Conservation (phyloP, 2,888 invertebrate genomes). For the Pediacus dermestoides region DNA sequence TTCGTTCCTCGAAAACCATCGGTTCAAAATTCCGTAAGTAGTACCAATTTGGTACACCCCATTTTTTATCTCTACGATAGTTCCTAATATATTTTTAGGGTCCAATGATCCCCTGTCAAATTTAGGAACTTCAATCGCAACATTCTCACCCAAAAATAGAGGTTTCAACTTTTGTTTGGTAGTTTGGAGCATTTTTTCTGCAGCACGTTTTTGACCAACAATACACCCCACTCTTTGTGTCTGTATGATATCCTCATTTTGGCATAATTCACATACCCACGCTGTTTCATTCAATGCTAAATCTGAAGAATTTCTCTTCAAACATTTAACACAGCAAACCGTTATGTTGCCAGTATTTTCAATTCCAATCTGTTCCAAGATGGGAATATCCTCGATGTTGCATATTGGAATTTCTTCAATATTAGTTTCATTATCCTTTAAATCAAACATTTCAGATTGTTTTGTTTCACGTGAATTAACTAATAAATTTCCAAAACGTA, state of each 20-base stretch:
- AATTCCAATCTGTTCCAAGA: constrained; percentile 1
- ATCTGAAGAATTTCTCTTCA: background rate
- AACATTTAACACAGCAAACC: constrained; percentile 1
- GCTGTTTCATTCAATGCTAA: constrained; percentile 1
- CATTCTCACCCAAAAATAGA: constrained; percentile 12
- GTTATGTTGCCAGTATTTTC: background rate
- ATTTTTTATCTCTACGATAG: constrained; percentile 13
- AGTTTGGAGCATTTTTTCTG: constrained; percentile 16
- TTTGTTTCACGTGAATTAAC: too few relatives aligned
- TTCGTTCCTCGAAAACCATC: constrained; percentile 16
- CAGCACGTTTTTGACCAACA: constrained; percentile 15
- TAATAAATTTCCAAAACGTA: too few relatives aligned
- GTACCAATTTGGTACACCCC: constrained; percentile 17
- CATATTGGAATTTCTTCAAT: background rate
- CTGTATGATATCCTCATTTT: background rate
- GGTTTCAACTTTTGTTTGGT: constrained; percentile 15
- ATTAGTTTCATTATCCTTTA: too few relatives aligned
- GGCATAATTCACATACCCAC: constrained; percentile 2
- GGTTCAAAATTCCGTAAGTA: constrained; percentile 11
- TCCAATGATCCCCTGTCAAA: constrained; percentile 13
- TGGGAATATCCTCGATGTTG: constrained; percentile 2
- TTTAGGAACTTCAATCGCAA: constrained; percentile 16
- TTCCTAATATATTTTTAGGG: constrained; percentile 21
- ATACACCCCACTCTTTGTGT: constrained; percentile 9
- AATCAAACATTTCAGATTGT: too few relatives aligned